Conservation (phyloP, 2,113 vertebrate genomes). For the Alexandromys fortis region DNA sequence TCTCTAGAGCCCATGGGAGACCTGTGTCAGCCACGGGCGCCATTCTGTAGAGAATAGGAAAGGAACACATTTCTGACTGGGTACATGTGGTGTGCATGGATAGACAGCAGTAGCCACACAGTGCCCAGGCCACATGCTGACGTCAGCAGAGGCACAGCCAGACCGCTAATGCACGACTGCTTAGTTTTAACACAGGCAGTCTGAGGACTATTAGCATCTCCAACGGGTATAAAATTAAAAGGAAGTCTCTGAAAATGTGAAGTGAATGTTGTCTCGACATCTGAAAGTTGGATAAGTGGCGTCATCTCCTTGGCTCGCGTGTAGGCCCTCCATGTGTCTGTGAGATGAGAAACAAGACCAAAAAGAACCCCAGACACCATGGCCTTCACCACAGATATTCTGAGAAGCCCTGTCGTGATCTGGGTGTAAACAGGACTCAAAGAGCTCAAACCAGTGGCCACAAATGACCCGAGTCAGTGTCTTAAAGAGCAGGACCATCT, state of each 20-base stretch:
- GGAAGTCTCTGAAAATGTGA: neutral
- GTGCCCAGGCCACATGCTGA: neutral
- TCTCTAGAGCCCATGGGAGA: neutral
- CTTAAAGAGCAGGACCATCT: neutral
- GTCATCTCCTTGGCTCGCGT: neutral
- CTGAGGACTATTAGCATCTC: neutral
- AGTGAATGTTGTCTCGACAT: neutral
- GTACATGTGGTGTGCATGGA: neutral
- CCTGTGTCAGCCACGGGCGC: neutral
- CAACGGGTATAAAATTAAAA: neutral
- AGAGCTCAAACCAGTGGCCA: neutral
- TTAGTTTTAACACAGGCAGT: neutral
- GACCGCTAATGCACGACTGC: neutral
- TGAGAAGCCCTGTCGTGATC: neutral
- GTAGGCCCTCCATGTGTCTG: too few species aligned
- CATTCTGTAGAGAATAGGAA: neutral
- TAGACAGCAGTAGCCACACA: too few species aligned
- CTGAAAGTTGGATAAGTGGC: neutral
- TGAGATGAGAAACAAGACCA: neutral
- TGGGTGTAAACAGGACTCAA: neutral
- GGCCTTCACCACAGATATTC: neutral
- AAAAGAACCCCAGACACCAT: neutral
- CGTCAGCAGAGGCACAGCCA: rapidly evolving
- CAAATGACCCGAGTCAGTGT: neutral
- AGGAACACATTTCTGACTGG: neutral